Base-by-base conservation (phyloP, 2,797 vertebrate genomes). In the Chaenodraco wilsoni region DNA sequence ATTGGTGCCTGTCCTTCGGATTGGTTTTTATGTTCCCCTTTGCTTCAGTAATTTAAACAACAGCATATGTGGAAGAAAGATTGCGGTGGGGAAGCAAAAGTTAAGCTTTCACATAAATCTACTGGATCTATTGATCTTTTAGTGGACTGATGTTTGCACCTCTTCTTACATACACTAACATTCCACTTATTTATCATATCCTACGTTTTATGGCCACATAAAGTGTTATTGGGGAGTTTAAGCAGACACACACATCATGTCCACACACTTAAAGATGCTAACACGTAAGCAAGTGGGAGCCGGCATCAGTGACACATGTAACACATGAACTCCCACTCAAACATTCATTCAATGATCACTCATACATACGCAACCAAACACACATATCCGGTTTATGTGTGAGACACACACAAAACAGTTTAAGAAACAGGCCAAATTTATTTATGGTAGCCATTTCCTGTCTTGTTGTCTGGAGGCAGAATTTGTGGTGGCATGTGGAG, bases 401-500 rank as follows among this genome's bases (percentile, higher is more conserved):
- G 43, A 43, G 15, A 58, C 31, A 41, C 44, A 54, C 43, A 52
- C 44, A 52, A 48, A 27, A 27, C 27, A 27, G 69, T 73, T 72
- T 77, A 74, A 69, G 67, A 81, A 65, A 79, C 54, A 80, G 71
- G 71, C 40, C 27, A 45, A 64, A 44, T 76, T 84, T 87, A 78
- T 91, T 88, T 87, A 83, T 69, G 65, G 62, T 74, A 76, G 52
- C 65, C 66, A 63, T 90, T 90, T 84, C 69, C 31, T 67, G 79
- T 75, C 72, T 82, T 57, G 72, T 78, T 84, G 78, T 83, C 76
- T 46, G n/a, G 45, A 51, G 84, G 78, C 67, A 83, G 71, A 78
- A 88, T 91, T 89, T 92, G 87, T 84, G 72, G 70, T 67, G 57
- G 67, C 65, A 84, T 73, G 49, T 68, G 58, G 54, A 78, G 82